These are phyloP conservation scores for Eurois occulta DNA, from an alignment of 2,888 invertebrate species.

Conservation along the genomic window DNA sequence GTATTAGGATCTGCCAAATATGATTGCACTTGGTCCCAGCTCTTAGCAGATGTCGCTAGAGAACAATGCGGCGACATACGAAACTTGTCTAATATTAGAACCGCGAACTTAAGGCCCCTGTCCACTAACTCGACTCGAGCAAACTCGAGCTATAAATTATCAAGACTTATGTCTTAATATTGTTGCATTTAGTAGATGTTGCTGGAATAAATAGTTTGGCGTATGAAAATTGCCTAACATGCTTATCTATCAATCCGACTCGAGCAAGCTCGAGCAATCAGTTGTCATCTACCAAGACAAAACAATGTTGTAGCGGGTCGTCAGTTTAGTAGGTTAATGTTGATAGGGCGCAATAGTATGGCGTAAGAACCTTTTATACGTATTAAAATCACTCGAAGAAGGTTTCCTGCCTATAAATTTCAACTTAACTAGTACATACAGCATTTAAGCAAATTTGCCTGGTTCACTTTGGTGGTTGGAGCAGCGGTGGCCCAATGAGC, in stretches of 20 bases:
- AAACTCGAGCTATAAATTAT: neutral
- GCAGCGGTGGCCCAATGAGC: too few relatives aligned
- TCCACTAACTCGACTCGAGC: neutral
- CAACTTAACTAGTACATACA: neutral
- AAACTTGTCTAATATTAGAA: constrained; percentile 48
- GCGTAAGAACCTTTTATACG: neutral
- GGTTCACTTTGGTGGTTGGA: too few relatives aligned
- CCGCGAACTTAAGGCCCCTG: constrained; percentile 1
- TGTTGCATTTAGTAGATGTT: neutral
- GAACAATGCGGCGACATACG: constrained; percentile 16
- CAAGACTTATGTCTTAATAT: neutral
- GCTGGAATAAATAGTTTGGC: neutral
- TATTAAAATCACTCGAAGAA: neutral
- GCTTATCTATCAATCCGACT: too few relatives aligned
- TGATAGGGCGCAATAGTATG: neutral
- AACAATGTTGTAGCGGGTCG: neutral
- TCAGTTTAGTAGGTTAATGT: neutral
- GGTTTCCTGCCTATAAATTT: neutral
- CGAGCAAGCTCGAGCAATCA: neutral
- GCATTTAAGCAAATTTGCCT: neutral
- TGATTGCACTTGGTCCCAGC: neutral
- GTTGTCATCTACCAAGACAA: neutral
- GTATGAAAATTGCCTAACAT: too few relatives aligned
- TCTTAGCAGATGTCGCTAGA: constrained; percentile 21
- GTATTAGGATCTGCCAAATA: neutral